Base-by-base conservation (phyloP, 2,888 invertebrate genomes). In the Elmis aenea region DNA sequence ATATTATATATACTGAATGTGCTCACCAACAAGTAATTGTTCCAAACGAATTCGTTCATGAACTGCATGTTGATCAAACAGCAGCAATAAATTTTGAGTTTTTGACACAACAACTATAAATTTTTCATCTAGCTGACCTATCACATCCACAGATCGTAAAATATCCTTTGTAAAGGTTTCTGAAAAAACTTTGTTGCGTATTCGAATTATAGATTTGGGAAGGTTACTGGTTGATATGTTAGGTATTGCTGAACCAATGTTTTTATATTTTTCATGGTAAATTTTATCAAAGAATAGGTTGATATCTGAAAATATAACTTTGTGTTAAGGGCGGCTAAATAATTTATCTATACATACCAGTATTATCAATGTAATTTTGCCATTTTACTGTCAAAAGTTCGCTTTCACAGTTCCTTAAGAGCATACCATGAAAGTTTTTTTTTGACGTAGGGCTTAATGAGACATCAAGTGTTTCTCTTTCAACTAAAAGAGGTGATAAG, bases 21-120 rank as follows among this genome's bases (percentile, higher is more conserved):
- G 24, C 14, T 26, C 68, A 81, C 83, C 75, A 61, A 69, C 56
- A 41, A 80, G 68, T 39, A 88, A 73, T 37, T 70, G 66, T 67
- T 92, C 91, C 26, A 91, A 71, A 42, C 82, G 72, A 42, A 91
- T 77, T 60, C 92, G 73, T 69, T 92, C 92, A 64, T 90, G 83
- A 14, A 85, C 83, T 23, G 91, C 91, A 68, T 92, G 92, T 66
- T 91, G 92, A 68, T 92, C 92, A 62, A 91, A 83, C 16, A 85
- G 55, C 16, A 84, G 70, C 11, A 88, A 57, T 36, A 74, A 64
- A 47, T 73, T 64, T 11, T 59, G 69, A 33, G 63, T 58, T 46
- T 69, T 61, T 29, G 65, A 61, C 16, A 59, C 62, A 34, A 74
- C 72, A 12, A 74, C 73, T 49, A 86, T 83, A 52, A 84, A 83